These are phyloP conservation scores for Dryadula phaetusa DNA, from an alignment of 2,888 invertebrate species.

Conservation along the genomic window DNA sequence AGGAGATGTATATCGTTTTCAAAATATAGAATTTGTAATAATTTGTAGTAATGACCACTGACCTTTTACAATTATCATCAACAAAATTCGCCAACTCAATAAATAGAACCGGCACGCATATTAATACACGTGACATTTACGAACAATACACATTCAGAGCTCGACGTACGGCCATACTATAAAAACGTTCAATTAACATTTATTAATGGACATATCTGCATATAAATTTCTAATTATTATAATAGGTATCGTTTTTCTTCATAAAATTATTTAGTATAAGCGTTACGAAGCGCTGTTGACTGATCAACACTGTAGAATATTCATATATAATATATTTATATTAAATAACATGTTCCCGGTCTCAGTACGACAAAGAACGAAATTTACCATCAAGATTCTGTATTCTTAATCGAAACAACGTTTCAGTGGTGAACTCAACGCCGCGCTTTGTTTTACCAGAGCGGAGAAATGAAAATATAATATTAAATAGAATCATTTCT, in stretches of 20 bases:
- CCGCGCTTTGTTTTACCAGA: too few species aligned
- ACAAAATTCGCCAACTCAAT: constrained; percentile 21
- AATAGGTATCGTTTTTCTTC: neutral
- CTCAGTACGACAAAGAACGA: too few species aligned
- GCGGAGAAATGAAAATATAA: too few species aligned
- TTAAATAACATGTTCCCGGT: too few species aligned
- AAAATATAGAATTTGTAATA: neutral
- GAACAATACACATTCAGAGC: constrained; percentile 27
- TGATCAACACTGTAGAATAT: neutral
- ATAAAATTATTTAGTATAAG: neutral
- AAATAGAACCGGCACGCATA: constrained; percentile 32
- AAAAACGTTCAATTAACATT: constrained; percentile 10
- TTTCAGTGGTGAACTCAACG: too few species aligned
- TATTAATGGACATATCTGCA: neutral
- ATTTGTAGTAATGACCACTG: neutral
- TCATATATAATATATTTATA: too few species aligned
- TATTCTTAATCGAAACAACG: too few species aligned
- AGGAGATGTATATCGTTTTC: too few species aligned
- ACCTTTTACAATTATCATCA: constrained; percentile 13
- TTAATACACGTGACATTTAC: constrained; percentile 41
- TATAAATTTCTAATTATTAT: neutral
- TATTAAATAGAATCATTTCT: too few species aligned
- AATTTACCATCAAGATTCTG: too few species aligned
- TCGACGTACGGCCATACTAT: constrained; percentile 11
- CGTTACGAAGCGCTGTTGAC: too few species aligned